phyloP scores from a whole-genome alignment of 2,113 vertebrate species.

The Benitochromis conjunctus region DNA sequence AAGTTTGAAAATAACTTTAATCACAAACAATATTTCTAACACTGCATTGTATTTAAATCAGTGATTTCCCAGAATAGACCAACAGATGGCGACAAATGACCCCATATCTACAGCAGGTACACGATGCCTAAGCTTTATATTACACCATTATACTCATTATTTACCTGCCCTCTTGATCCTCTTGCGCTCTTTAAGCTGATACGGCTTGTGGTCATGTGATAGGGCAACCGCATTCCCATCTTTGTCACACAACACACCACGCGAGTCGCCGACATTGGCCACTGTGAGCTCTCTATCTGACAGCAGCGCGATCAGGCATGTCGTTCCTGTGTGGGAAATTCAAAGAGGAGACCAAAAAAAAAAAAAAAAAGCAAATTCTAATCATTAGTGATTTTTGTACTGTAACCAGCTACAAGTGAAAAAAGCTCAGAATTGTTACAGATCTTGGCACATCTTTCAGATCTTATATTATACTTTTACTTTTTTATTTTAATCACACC shows the following conservation, averaged over 20 bases:
- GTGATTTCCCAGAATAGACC: constrained; percentile 6
- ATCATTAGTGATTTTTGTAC: neutral
- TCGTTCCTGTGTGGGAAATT: constrained; percentile 76
- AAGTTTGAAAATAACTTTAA: neutral
- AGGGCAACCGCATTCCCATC: constrained; percentile 91
- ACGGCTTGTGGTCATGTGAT: constrained; percentile 98
- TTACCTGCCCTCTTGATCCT: constrained; percentile 96
- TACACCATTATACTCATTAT: neutral
- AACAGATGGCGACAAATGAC: constrained; percentile 27
- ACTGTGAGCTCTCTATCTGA: constrained; percentile 94
- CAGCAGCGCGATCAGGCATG: constrained; percentile 89
- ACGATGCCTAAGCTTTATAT: neutral
- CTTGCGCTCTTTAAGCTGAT: constrained; percentile 96
- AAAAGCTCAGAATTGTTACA: neutral
- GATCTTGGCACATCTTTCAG: neutral
- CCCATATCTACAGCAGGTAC: neutral
- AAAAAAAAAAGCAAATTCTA: neutral
- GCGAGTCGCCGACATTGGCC: constrained; percentile 94
- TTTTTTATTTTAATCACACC: neutral
- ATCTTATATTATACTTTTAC: neutral
- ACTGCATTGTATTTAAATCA: neutral
- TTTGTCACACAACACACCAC: constrained; percentile 95
- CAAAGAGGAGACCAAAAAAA: neutral
- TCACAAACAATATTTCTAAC: neutral
- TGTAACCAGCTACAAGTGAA: neutral